Percentiles rank a stretch among this genome's conserved stretches.
These are phyloP conservation scores for Cepaea hortensis DNA, from an alignment of 2,888 invertebrate genomes.

Conservation along the genomic window DNA sequence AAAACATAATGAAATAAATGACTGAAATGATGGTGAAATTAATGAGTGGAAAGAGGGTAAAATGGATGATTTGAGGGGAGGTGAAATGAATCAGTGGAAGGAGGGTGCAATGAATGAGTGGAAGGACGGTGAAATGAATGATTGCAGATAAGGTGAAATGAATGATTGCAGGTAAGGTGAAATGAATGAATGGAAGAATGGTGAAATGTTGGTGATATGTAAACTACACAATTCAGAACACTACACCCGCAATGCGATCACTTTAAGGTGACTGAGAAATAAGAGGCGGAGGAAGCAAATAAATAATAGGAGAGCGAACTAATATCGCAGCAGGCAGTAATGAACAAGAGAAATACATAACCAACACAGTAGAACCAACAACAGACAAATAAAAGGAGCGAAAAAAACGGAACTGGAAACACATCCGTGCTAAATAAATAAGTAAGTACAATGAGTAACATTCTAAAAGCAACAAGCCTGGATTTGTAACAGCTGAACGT, in stretches of 20 bases:
- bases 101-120: background rate
- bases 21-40: background rate
- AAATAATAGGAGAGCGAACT: too few relatives aligned
- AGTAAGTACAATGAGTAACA: constrained; percentile 17
- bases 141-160: too few relatives aligned
- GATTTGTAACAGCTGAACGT: constrained; percentile 17
- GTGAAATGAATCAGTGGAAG: background rate
- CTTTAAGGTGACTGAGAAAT: too few relatives aligned
- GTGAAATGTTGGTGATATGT: too few relatives aligned
- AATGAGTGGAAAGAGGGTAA: background rate
- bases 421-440: constrained; percentile 3
- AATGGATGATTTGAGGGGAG: background rate
- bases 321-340: background rate
- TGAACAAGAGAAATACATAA: background rate
- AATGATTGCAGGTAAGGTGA: too few relatives aligned
- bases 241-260: too few relatives aligned
- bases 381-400: background rate
- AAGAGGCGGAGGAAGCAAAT: too few relatives aligned
- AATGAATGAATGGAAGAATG: too few relatives aligned
- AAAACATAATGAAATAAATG: background rate
- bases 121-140: too few relatives aligned
- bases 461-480: constrained; percentile 28
- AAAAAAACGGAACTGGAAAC: constrained; percentile 1
- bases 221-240: too few relatives aligned
- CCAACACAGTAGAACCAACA: background rate